Evolutionary conservation across 2,113 vertebrate species (phyloP).

Genomic region (Channa maculata): DNA sequence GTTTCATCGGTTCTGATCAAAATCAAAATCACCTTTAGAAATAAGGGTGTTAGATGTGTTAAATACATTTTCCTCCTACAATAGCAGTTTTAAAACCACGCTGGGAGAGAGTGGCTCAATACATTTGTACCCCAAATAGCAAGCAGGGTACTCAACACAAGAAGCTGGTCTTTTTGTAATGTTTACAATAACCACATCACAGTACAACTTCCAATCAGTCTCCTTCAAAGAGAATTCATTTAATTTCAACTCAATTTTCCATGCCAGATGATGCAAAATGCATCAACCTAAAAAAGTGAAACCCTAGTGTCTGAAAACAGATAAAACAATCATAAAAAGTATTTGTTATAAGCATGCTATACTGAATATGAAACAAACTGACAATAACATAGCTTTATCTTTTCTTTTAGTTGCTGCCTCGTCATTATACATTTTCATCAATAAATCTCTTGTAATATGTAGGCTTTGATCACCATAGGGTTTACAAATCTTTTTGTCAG

Average conservation of each 20-base stretch:
- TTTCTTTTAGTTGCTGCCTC: constrained; percentile 27
- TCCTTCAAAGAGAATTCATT: neutral
- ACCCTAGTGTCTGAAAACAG: constrained; percentile 1
- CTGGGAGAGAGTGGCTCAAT: constrained; percentile 7
- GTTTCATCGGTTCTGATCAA: no score
- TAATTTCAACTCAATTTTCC: constrained; percentile 13
- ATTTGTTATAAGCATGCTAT: neutral
- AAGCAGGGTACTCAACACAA: neutral
- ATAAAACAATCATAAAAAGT: neutral
- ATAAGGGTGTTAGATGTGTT: constrained; percentile 25
- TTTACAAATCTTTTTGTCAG: constrained; percentile 55
- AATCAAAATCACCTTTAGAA: constrained; percentile 1
- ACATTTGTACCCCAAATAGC: neutral
- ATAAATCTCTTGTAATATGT: constrained; percentile 40
- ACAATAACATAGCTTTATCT: constrained; percentile 30
- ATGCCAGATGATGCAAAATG: neutral
- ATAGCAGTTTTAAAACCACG: constrained; percentile 30
- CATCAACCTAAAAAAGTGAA: neutral
- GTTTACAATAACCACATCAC: constrained; percentile 1
- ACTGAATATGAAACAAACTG: constrained; percentile 18
- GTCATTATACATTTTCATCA: constrained; percentile 42
- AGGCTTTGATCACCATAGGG: constrained; percentile 70
- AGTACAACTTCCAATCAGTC: neutral
- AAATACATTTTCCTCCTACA: constrained; percentile 12
- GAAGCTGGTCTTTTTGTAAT: neutral